phyloP scores from a whole-genome alignment of 2,888 invertebrate species.

The Pyrocoelia pectoralis region DNA sequence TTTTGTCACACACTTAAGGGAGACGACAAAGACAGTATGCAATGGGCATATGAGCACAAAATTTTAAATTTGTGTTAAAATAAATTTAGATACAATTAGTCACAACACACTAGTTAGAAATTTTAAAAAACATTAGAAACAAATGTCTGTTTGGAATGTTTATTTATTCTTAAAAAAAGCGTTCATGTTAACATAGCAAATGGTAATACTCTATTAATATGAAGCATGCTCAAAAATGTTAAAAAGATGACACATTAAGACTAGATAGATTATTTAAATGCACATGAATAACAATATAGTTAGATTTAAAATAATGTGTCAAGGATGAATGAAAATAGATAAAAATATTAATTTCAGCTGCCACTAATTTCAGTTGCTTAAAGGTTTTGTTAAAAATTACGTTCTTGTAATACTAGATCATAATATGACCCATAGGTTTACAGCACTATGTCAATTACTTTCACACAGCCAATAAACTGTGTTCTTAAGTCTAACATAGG shows the following conservation, averaged over 20 bases:
- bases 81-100: not conserved
- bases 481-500: too few relatives aligned
- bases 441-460: too few relatives aligned
- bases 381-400: too few relatives aligned
- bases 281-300: not conserved
- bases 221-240: conserved; percentile 4
- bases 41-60: conserved; percentile 47
- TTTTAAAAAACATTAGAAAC: conserved; percentile 17
- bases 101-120: not conserved
- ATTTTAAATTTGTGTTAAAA: not conserved
- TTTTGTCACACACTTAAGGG: conserved; percentile 53
- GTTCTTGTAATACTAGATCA: too few relatives aligned
- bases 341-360: not conserved
- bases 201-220: not conserved
- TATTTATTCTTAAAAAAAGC: conserved; percentile 23
- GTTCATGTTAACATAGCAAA: conserved; percentile 19
- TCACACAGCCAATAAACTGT: too few relatives aligned
- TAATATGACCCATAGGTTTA: too few relatives aligned
- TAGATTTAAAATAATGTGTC: not conserved
- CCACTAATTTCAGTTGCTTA: not conserved
- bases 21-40: conserved; percentile 49
- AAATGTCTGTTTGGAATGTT: conserved; percentile 29
- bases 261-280: conserved; percentile 22
- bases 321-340: not conserved
- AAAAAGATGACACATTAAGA: conserved; percentile 25